Conservation (phyloP, 2,797 vertebrate genomes). For the Synanceia verrucosa region DNA sequence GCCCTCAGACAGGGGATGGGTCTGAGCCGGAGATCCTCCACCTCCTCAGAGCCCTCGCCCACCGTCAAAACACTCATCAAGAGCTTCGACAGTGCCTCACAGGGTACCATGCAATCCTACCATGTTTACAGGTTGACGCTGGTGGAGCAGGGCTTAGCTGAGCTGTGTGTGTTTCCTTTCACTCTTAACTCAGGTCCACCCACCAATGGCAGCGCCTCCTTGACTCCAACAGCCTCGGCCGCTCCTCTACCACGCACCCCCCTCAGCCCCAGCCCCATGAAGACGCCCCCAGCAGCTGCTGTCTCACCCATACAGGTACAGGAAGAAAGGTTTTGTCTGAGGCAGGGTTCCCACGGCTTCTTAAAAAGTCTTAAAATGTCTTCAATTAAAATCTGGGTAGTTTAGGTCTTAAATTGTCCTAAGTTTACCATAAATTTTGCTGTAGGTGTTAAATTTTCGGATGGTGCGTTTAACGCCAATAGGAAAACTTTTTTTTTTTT, state of each 20-base stretch:
- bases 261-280: conserved; percentile 96
- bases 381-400: too few relatives aligned
- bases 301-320: conserved; percentile 96
- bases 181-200: conserved; percentile 63
- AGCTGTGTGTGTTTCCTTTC: not conserved
- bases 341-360: too few relatives aligned
- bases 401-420: too few relatives aligned
- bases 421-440: too few relatives aligned
- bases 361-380: too few relatives aligned
- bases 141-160: not conserved
- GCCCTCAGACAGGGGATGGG: conserved; percentile 95
- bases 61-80: conserved; percentile 98
- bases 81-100: conserved; percentile 94
- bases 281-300: conserved; percentile 94
- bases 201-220: conserved; percentile 59
- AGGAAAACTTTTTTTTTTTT: too few relatives aligned
- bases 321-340: too few relatives aligned
- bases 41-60: conserved; percentile 94
- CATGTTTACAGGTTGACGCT: not conserved
- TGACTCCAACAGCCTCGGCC: conserved; percentile 77
- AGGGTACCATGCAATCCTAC: conserved; percentile 53
- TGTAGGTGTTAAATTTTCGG: too few relatives aligned
- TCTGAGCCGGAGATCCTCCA: conserved; percentile 91
- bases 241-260: conserved; percentile 91
- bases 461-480: too few relatives aligned